A percentile compares a stretch with the other conserved stretches of the same genome.
Conservation (phyloP, 2,888 invertebrate genomes). For the Zootermopsis nevadensis region DNA sequence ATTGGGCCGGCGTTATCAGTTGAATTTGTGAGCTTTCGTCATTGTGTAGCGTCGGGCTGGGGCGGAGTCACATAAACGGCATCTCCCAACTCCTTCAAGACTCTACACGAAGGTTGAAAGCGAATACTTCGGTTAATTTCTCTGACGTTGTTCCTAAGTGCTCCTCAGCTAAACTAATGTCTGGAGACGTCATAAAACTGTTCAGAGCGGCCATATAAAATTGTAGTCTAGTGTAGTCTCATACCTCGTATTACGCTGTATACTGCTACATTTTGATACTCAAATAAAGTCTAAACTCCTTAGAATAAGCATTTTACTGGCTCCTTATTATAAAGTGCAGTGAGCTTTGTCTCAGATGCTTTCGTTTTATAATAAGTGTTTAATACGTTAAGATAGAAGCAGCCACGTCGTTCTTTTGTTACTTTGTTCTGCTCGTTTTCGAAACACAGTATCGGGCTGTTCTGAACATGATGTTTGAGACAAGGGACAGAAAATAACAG, state of each 20-base stretch:
- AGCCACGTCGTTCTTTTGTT: too few species aligned
- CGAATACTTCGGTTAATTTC: slow-evolving; percentile 14
- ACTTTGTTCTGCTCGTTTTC: too few species aligned
- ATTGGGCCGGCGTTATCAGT: background rate
- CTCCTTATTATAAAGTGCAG: background rate
- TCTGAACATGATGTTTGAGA: too few species aligned
- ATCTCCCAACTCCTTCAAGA: too few species aligned
- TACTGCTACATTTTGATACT: background rate
- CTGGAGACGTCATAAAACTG: slow-evolving; percentile 3
- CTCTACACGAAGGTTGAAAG: background rate
- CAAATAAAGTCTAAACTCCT: slow-evolving; percentile 6
- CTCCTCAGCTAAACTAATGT: background rate
- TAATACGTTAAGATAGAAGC: too few species aligned
- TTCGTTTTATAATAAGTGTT: background rate
- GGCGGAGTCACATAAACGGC: too few species aligned
- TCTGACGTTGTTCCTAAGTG: background rate
- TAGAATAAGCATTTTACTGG: background rate
- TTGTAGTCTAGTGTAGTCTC: background rate
- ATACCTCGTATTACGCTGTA: background rate
- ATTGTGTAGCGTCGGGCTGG: background rate
- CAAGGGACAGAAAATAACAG: too few species aligned
- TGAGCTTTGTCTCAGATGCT: background rate
- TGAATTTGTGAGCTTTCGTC: background rate
- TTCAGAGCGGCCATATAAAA: background rate
- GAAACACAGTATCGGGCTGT: too few species aligned